Evolutionary conservation across 2,888 invertebrate genomes (phyloP).

Genomic region (Ectemnius cavifrons): DNA sequence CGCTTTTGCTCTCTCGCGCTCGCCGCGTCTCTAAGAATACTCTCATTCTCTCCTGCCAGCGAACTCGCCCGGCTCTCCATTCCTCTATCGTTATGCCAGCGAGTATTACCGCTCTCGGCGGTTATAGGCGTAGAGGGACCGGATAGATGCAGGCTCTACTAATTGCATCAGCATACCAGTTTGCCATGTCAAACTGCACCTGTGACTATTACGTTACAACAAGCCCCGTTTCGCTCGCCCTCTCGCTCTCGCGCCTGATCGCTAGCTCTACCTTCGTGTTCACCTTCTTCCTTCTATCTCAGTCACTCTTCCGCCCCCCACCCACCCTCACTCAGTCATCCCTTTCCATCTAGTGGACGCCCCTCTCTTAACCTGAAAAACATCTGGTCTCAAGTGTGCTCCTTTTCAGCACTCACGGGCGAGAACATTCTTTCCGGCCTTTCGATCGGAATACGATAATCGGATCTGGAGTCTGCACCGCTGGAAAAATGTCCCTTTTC

Average conservation of each 20-base stretch:
- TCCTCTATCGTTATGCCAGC: conserved; percentile 37
- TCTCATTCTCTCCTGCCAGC: conserved; percentile 28
- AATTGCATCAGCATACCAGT: conserved; percentile 75
- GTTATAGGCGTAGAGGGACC: conserved; percentile 40
- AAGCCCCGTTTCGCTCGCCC: conserved; percentile 24
- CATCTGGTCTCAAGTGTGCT: not conserved
- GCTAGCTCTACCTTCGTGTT: too few species aligned
- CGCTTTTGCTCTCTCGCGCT: conserved; percentile 18
- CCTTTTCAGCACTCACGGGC: not conserved
- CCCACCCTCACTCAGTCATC: too few species aligned
- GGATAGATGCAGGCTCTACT: conserved; percentile 65
- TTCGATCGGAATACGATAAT: not conserved
- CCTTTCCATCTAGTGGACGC: not conserved
- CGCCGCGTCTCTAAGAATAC: conserved; percentile 31
- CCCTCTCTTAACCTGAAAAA: too few species aligned
- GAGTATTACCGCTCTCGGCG: conserved; percentile 22
- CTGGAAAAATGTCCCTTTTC: not conserved
- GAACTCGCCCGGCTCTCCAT: not conserved
- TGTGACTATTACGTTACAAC: conserved; percentile 62
- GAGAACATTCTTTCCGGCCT: too few species aligned
- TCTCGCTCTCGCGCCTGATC: not conserved
- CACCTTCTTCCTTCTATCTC: too few species aligned
- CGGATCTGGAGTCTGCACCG: conserved; percentile 14
- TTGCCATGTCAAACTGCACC: conserved; percentile 71
- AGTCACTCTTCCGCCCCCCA: too few species aligned